These are phyloP conservation scores for Teleopsis dalmanni DNA, from an alignment of 1,140 invertebrate species.

Conservation along the genomic window DNA sequence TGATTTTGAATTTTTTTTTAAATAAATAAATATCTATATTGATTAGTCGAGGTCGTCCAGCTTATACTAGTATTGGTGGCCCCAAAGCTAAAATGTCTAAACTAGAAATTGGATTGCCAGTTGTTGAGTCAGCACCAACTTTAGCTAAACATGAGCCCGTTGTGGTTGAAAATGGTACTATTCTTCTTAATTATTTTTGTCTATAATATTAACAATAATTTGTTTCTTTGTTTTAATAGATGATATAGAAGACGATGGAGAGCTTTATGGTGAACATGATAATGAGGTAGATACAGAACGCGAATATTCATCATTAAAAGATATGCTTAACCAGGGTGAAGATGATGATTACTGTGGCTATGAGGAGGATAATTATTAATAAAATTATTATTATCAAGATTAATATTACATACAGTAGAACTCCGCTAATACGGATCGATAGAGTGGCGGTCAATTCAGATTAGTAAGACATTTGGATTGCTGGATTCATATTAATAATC, in stretches of 20 bases:
- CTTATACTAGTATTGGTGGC: conserved; percentile 26
- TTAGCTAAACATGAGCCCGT: conserved; percentile 16
- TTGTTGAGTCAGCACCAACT: conserved; percentile 15
- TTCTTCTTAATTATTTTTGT: neutral
- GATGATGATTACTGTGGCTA: conserved; percentile 40
- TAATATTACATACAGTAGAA: too few species aligned
- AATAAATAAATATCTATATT: neutral
- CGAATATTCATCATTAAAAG: conserved; percentile 31
- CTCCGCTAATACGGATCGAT: neutral
- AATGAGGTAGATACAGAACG: conserved; percentile 24
- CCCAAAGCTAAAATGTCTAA: conserved; percentile 30
- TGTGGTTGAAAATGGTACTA: conserved; percentile 18
- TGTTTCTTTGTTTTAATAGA: conserved; percentile 14
- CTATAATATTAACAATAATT: too few species aligned
- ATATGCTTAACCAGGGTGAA: conserved; percentile 40
- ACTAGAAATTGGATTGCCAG: conserved; percentile 27
- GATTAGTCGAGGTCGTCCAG: conserved; percentile 19
- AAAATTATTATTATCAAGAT: neutral
- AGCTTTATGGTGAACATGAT: conserved; percentile 24
- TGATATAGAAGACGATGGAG: conserved; percentile 21
- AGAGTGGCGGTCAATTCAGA: neutral
- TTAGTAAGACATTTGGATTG: neutral
- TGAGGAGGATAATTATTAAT: conserved; percentile 30
- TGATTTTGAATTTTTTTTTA: neutral
- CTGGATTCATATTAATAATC: neutral